A percentile compares a stretch with the other conserved stretches of the same genome.
These are phyloP conservation scores for Megaceryle alcyon DNA, from an alignment of 2,797 vertebrate genomes.

Conservation along the genomic window DNA sequence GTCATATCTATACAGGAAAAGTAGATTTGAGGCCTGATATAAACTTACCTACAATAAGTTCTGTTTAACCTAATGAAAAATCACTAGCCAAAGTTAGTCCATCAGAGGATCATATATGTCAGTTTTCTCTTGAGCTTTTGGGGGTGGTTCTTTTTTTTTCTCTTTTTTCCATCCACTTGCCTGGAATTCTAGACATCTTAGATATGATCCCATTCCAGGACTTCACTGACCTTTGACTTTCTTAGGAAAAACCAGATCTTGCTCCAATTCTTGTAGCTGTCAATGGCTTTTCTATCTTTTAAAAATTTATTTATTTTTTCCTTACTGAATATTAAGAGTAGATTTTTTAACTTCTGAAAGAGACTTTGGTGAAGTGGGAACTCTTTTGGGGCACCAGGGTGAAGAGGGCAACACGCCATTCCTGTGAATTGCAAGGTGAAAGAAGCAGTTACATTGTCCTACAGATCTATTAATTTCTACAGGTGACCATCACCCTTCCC, in stretches of 20 bases:
- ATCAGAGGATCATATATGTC: background rate
- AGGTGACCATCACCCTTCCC: background rate
- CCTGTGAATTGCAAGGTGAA: background rate
- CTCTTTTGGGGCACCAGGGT: background rate
- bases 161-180: no score
- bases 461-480: slow-evolving; percentile 1
- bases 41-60: background rate
- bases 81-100: background rate
- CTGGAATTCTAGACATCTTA: background rate
- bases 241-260: background rate
- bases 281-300: background rate
- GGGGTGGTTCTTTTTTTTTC: no score
- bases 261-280: background rate
- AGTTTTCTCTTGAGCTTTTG: background rate
- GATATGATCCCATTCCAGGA: background rate
- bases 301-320: no score
- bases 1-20: background rate
- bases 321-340: background rate
- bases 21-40: background rate
- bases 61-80: background rate
- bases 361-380: background rate
- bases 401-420: fast-evolving
- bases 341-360: background rate
- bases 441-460: background rate
- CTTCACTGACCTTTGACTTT: background rate